Conservation (phyloP, 2,888 invertebrate genomes). For the Oscheius sp. region DNA sequence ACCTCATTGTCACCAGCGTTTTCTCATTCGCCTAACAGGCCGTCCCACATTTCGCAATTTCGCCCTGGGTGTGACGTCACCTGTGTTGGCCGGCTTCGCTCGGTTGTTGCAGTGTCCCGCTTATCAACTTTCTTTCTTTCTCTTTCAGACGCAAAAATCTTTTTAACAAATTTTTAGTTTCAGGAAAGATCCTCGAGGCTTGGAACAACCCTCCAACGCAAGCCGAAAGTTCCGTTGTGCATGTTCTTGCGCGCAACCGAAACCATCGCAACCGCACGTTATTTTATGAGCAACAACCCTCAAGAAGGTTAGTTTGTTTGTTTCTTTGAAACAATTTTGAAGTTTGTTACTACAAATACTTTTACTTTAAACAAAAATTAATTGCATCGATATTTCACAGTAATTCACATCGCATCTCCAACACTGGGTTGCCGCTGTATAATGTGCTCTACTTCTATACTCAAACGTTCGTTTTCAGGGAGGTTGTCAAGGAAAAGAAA, state of each 20-base stretch:
- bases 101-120: not conserved
- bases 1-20: no score
- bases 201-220: conserved; percentile 20
- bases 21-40: no score
- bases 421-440: no score
- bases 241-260: conserved; percentile 60
- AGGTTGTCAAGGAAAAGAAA: conserved; percentile 72
- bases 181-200: conserved; percentile 15
- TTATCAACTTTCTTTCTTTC: conserved; percentile 5
- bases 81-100: no score
- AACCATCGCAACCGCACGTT: conserved; percentile 47
- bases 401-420: no score
- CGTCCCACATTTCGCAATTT: no score
- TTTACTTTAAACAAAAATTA: no score
- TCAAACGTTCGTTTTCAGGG: conserved; percentile 58
- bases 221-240: conserved; percentile 51
- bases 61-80: no score
- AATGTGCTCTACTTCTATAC: no score
- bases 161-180: conserved; percentile 11
- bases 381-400: no score
- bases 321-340: not conserved
- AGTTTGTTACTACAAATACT: no score
- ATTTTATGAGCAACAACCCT: conserved; percentile 73
- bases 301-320: conserved; percentile 61
- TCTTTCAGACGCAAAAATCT: not conserved